Evolutionary conservation across 2,888 invertebrate genomes (phyloP), one percentile per base, ranked within the genome.

Genomic region (Hyposoter dolosus): DNA sequence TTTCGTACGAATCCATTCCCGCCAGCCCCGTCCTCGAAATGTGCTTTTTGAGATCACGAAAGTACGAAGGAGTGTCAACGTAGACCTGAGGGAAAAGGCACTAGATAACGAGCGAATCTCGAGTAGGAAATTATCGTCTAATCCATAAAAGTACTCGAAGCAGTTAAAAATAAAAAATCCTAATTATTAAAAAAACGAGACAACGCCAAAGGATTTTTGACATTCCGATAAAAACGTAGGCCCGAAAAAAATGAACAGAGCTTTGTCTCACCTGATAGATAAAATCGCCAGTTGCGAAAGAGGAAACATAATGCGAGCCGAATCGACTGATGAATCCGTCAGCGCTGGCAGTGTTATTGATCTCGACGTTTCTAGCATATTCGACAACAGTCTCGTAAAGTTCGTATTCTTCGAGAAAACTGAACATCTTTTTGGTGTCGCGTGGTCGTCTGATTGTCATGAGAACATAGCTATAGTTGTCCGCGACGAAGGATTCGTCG

Each of bases 211-310:
- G 35, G 6, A 4, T 35, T 35, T 35, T 35, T 35, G 35, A 35
- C 35, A 35, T 4, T 35, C 35, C 47, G 47, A 47, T 47, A 7
- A 47, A 47, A 3, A 47, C 3, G 15, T 15, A 15, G 17, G 15
- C 17, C 17, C 47, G 12, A 4, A 4, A 47, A 47, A 15, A 15
- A 12, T 12, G 3, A 6, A 6, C 35, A 3, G 23, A 23, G 12
- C 6, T 6, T 43, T 40, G 3, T 45, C 94, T 94, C 94, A 97
- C 98, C 97, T 98, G 98, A 94, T 98, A 98, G 66, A 98, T 95
- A 0, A 98, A 97, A 94, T 98, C 98, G 77, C 98, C 98, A 40
- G 98, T 98, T 80, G 97, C 96, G 93, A 97, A 98, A 0, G 97
- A 97, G 77, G 97, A 96, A 66, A 98, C 97, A 92, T 98, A 98